Evolutionary conservation across 2,888 invertebrate species (phyloP).

Genomic region (Hirtodrosophila trivittata): DNA sequence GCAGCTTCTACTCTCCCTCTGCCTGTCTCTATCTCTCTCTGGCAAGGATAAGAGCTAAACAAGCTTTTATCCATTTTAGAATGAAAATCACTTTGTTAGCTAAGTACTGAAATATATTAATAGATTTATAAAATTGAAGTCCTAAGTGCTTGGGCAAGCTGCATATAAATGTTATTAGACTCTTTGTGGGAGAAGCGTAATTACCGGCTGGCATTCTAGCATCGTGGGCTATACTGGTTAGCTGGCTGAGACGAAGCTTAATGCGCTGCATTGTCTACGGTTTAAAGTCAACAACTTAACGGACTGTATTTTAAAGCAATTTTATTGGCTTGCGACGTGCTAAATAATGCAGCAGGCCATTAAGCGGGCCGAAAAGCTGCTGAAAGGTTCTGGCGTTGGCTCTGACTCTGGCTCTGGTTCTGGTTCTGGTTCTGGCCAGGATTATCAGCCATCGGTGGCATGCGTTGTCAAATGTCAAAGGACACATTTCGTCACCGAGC

Average conservation of each 20-base stretch:
- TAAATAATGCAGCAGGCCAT: slow-evolving; percentile 74
- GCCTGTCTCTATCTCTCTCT: too few relatives aligned
- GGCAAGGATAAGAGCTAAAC: too few relatives aligned
- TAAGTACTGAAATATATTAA: too few relatives aligned
- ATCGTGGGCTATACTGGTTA: background rate
- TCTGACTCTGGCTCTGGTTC: slow-evolving; percentile 5
- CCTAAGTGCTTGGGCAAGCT: background rate
- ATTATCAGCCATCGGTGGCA: slow-evolving; percentile 40
- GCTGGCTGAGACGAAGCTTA: too few relatives aligned
- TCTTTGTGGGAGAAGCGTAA: slow-evolving; percentile 35
- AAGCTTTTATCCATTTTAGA: too few relatives aligned
- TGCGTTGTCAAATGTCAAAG: slow-evolving; percentile 77
- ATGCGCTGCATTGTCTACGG: slow-evolving; percentile 60
- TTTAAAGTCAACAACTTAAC: slow-evolving; percentile 65
- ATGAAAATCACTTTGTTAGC: too few relatives aligned
- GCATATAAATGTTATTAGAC: slow-evolving; percentile 9
- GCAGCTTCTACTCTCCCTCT: too few relatives aligned
- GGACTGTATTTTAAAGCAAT: slow-evolving; percentile 66
- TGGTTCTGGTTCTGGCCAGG: slow-evolving; percentile 12
- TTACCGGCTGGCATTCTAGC: slow-evolving; percentile 43
- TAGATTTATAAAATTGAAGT: too few relatives aligned
- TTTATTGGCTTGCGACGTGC: slow-evolving; percentile 62
- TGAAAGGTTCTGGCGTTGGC: slow-evolving; percentile 49
- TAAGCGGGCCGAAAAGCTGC: slow-evolving; percentile 55
- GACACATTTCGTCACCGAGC: slow-evolving; percentile 72